Evolutionary conservation across 2,888 invertebrate species (phyloP).

Genomic region (Drosophila pseudotalamancana): DNA sequence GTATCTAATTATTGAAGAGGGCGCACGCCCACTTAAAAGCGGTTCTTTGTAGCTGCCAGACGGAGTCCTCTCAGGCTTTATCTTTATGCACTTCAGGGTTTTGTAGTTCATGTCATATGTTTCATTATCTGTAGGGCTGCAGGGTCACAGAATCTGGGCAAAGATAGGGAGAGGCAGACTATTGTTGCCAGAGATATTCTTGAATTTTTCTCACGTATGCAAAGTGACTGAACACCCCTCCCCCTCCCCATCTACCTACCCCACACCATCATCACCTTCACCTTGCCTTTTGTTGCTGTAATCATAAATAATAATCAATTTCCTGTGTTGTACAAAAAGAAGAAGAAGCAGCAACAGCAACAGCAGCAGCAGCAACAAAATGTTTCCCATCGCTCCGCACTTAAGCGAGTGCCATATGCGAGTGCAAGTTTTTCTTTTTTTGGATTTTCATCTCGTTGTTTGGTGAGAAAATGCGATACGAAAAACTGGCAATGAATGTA

Average conservation of each 20-base stretch:
- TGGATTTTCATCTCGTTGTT: slow-evolving; percentile 6
- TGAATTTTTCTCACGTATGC: slow-evolving; percentile 56
- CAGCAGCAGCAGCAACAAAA: slow-evolving; percentile 42
- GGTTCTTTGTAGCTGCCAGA: slow-evolving; percentile 34
- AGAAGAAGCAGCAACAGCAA: not conserved
- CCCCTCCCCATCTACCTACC: not conserved
- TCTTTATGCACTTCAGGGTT: slow-evolving; percentile 15
- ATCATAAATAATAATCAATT: slow-evolving; percentile 80
- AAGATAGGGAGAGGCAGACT: not conserved
- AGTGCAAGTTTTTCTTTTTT: slow-evolving; percentile 57
- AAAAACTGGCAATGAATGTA: slow-evolving; percentile 62
- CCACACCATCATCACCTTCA: not conserved
- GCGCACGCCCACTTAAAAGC: slow-evolving; percentile 64
- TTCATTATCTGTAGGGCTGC: slow-evolving; percentile 38
- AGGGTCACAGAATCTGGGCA: slow-evolving; percentile 27
- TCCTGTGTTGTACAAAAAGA: slow-evolving; percentile 49
- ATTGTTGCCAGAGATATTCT: slow-evolving; percentile 22
- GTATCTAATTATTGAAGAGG: slow-evolving; percentile 70
- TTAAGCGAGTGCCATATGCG: slow-evolving; percentile 58
- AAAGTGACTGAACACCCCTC: slow-evolving; percentile 18
- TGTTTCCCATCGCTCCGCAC: slow-evolving; percentile 73
- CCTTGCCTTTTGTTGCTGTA: slow-evolving; percentile 25
- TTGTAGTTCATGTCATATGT: slow-evolving; percentile 27
- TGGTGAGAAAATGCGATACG: slow-evolving; percentile 62
- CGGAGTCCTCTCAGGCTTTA: slow-evolving; percentile 8